Base-by-base conservation (phyloP, 2,888 invertebrate genomes). In the Perizoma flavofasciatum region DNA sequence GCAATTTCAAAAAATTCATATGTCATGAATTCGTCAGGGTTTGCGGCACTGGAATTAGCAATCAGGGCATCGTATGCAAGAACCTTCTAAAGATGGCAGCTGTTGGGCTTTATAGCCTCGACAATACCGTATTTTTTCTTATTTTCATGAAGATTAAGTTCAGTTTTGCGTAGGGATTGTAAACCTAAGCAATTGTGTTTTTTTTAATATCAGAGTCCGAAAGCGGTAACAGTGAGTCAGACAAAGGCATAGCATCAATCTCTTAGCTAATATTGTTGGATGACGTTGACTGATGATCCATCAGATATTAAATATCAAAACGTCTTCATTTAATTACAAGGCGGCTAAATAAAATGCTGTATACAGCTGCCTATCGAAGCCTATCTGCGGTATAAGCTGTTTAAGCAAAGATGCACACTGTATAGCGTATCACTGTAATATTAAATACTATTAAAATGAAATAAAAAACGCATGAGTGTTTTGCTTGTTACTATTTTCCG, bases 241-340 rank as follows among this genome's bases (percentile, higher is more conserved):
- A 68, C 69, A 69, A 70, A 71, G 63, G 59, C 56, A 65, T 59
- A 66, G 61, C 71, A 73, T 73, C 72, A 68, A 71, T 71, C 70
- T 71, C 63, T 49, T 10, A 33, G 56, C 68, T 72, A 70, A 72
- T 68, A 72, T 70, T 66, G 69, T 64, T 50, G 60, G 53, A 58
- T 66, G 67, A 74, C 74, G 56, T 72, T 74, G 74, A 74, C 59
- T 67, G 73, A 74, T 74, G 71, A 63, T 64, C 66, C 49, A 41
- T 59, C 58, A 49, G 59, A 69, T 72, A 72, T 72, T 73, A 62
- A 72, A 73, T 73, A 71, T 69, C 66, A 65, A 57, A 63, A 58
- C 65, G 53, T 65, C 66, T 65, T 59, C 59, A 64, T 73, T 71
- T 70, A 70, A 70, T 70, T 71, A 70, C 22, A 7, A 7, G 41